These are phyloP conservation scores for Smithornis capensis DNA, from an alignment of 2,113 vertebrate genomes.

Conservation along the genomic window DNA sequence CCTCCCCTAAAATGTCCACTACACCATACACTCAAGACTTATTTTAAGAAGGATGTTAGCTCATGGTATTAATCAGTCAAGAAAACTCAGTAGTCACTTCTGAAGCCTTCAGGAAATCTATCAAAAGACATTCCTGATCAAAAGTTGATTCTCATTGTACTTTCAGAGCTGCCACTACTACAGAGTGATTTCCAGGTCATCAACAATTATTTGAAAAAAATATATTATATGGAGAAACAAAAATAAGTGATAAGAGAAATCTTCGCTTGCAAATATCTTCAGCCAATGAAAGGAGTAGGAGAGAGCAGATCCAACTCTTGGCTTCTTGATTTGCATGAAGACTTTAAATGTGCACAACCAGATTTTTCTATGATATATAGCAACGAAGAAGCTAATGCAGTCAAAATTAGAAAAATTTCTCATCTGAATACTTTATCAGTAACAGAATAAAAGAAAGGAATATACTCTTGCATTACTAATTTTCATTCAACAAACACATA, in stretches of 20 bases:
- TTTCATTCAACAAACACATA: background rate
- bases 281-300: background rate
- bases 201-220: background rate
- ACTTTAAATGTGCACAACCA: background rate
- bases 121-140: background rate
- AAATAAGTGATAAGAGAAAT: background rate
- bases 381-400: background rate
- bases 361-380: background rate
- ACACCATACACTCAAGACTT: background rate
- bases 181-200: background rate
- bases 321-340: background rate
- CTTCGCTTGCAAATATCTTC: background rate
- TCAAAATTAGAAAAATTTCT: background rate
- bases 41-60: background rate
- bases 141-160: background rate
- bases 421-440: background rate
- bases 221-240: background rate
- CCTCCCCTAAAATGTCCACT: background rate
- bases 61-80: background rate
- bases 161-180: background rate
- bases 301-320: background rate
- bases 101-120: background rate
- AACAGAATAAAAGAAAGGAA: background rate
- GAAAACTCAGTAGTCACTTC: background rate
- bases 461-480: background rate